Evolutionary conservation across 2,888 invertebrate species (phyloP).

Genomic region (Melanotus villosus): DNA sequence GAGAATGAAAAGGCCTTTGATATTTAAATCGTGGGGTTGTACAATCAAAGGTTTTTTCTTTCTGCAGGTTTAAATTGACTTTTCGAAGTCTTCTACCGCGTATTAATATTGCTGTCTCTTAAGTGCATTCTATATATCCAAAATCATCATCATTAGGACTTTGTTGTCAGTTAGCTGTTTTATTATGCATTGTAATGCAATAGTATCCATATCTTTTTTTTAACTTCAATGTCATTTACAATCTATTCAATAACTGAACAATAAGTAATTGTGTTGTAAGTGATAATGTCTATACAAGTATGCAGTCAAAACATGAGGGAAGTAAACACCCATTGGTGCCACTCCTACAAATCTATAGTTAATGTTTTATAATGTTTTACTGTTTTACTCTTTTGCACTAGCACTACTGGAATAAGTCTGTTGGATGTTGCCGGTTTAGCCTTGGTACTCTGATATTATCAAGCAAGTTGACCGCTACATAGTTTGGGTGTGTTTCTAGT

Average conservation of each 20-base stretch:
- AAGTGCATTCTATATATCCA: no score
- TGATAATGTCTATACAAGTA: neutral
- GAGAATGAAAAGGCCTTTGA: no score
- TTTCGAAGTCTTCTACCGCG: no score
- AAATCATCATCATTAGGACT: no score
- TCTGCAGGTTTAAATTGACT: no score
- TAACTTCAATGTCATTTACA: no score
- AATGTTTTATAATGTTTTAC: neutral
- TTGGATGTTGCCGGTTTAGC: constrained; percentile 7
- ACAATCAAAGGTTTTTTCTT: no score
- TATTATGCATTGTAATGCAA: no score
- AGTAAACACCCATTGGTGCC: constrained; percentile 4
- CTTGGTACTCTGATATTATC: neutral
- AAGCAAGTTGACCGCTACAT: neutral
- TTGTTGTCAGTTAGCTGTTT: no score
- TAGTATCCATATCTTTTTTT: no score
- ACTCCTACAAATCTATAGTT: neutral
- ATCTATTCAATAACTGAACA: neutral
- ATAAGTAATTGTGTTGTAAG: neutral
- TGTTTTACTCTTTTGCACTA: neutral
- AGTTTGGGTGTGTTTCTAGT: constrained; percentile 1
- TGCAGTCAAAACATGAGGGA: neutral
- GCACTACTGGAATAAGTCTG: constrained; percentile 5
- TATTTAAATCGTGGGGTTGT: no score
- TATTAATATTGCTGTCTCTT: no score